Conservation (phyloP, 2,888 invertebrate species). For the Napeogenes inachia region DNA sequence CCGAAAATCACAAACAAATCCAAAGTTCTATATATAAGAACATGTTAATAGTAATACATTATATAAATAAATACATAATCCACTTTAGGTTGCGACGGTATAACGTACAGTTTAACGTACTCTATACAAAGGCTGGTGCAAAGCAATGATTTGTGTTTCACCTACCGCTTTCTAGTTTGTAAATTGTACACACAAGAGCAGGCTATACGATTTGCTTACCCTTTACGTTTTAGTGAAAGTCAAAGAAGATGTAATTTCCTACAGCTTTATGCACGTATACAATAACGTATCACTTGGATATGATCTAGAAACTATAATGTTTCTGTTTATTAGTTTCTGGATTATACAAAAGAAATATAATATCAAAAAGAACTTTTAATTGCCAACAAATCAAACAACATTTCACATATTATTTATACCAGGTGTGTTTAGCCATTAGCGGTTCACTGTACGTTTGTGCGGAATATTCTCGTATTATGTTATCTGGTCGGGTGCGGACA, state of each 20-base stretch:
- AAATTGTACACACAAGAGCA: slow-evolving; percentile 24
- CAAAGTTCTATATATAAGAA: background rate
- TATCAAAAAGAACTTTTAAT: too few species aligned
- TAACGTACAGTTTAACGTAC: slow-evolving; percentile 3
- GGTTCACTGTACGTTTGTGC: background rate
- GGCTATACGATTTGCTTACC: slow-evolving; percentile 25
- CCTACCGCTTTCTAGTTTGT: slow-evolving; percentile 32
- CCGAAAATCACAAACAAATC: too few species aligned
- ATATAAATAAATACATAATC: too few species aligned
- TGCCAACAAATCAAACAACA: slow-evolving; percentile 3
- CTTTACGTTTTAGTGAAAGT: slow-evolving; percentile 30
- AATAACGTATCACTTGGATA: slow-evolving; percentile 12
- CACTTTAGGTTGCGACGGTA: background rate
- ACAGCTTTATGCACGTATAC: slow-evolving; percentile 15
- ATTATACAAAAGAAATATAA: too few species aligned
- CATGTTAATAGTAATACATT: slow-evolving; percentile 9
- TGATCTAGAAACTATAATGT: background rate
- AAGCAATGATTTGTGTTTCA: slow-evolving; percentile 34
- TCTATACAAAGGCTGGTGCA: slow-evolving; percentile 6
- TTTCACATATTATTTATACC: background rate
- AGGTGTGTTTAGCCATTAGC: slow-evolving; percentile 2
- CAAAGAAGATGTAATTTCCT: slow-evolving; percentile 25
- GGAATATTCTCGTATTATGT: slow-evolving; percentile 18
- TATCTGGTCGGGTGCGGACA: slow-evolving; percentile 17
- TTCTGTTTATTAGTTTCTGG: too few species aligned